A percentile compares a stretch with the other conserved stretches of the same genome.
phyloP scores from a whole-genome alignment of 2,888 invertebrate genomes.

The Andrena bucephala region DNA sequence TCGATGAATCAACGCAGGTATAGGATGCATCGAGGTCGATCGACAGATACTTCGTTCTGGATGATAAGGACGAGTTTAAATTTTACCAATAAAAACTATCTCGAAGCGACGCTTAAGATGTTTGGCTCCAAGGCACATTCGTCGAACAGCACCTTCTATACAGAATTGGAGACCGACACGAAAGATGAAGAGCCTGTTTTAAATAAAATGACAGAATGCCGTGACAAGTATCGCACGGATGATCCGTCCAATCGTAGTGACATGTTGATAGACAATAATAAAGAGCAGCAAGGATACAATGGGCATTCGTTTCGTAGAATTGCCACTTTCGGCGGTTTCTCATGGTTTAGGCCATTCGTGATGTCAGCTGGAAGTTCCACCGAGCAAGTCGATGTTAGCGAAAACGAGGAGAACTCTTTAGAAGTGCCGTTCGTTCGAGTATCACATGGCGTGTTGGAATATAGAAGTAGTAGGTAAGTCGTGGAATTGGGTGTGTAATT shows the following conservation, averaged over 20 bases:
- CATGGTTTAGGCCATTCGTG: constrained; percentile 82
- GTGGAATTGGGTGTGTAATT: no score
- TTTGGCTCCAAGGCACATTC: constrained; percentile 81
- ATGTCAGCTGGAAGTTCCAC: constrained; percentile 79
- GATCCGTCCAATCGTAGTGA: constrained; percentile 80
- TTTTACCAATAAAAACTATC: constrained; percentile 74
- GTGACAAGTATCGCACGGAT: constrained; percentile 78
- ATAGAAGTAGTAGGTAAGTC: constrained; percentile 81
- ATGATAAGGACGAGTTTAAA: constrained; percentile 79
- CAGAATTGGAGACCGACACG: constrained; percentile 76
- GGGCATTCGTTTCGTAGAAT: constrained; percentile 82
- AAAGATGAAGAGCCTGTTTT: constrained; percentile 63
- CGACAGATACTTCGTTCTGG: constrained; percentile 81
- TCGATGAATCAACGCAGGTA: neutral
- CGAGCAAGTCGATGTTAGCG: constrained; percentile 71
- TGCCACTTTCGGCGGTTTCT: constrained; percentile 81
- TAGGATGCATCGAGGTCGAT: constrained; percentile 82
- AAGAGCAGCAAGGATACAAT: constrained; percentile 75
- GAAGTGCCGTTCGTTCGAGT: constrained; percentile 80
- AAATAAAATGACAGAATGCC: constrained; percentile 65
- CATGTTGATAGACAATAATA: constrained; percentile 68
- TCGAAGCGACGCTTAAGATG: constrained; percentile 79
- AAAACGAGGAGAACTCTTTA: constrained; percentile 76
- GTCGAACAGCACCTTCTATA: constrained; percentile 82
- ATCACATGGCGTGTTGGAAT: constrained; percentile 82